phyloP scores from a whole-genome alignment of 2,888 invertebrate genomes.

The Pterobdella sp. region DNA sequence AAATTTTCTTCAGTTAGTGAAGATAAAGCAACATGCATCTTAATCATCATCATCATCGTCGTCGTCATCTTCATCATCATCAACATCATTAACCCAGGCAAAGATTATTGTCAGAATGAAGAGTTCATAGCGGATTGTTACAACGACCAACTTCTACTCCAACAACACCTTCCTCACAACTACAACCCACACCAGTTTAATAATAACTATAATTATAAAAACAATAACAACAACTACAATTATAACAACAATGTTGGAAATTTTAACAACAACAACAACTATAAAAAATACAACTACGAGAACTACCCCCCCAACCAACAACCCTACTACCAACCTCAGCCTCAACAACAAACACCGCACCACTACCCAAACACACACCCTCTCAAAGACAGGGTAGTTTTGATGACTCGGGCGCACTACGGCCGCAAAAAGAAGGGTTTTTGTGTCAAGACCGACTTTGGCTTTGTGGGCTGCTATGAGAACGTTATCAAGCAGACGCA shows the following conservation, averaged over 20 bases:
- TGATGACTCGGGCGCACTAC: constrained; percentile 32
- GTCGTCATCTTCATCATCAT: too few relatives aligned
- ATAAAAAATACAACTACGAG: neutral
- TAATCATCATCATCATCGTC: too few relatives aligned
- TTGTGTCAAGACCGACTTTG: constrained; percentile 34
- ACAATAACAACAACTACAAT: neutral
- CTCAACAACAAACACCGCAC: neutral
- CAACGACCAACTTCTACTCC: constrained; percentile 8
- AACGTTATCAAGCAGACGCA: constrained; percentile 32
- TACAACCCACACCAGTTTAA: constrained; percentile 3
- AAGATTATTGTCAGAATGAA: constrained; percentile 33
- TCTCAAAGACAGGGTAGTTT: constrained; percentile 27
- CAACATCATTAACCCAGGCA: constrained; percentile 18
- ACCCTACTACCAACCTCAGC: neutral
- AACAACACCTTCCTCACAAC: neutral
- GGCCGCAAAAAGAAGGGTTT: constrained; percentile 32
- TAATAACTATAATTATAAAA: too few relatives aligned
- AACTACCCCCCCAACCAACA: neutral
- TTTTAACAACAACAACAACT: neutral
- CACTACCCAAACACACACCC: neutral
- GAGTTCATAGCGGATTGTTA: constrained; percentile 32
- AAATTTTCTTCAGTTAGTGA: too few relatives aligned
- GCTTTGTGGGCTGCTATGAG: constrained; percentile 33
- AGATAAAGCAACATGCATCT: too few relatives aligned
- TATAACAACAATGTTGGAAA: neutral